phyloP scores from a whole-genome alignment of 2,797 vertebrate genomes.

The Oophaga sylvatica region DNA sequence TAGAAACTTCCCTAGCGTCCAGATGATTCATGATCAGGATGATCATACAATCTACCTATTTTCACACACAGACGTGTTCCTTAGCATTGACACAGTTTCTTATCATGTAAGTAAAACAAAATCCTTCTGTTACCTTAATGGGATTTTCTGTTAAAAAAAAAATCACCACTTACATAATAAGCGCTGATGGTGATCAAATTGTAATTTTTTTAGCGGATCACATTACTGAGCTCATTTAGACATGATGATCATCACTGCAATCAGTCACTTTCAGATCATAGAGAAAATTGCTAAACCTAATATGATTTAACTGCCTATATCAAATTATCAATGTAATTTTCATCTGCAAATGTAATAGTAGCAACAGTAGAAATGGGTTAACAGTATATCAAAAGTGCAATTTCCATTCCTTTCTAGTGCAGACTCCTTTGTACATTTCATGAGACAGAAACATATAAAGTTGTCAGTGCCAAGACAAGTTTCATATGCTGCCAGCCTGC shows the following conservation, averaged over 20 bases:
- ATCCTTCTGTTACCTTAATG: not conserved
- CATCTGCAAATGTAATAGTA: conserved; percentile 9
- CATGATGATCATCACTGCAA: not conserved
- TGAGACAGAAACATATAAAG: not conserved
- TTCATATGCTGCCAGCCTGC: not conserved
- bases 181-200: not conserved
- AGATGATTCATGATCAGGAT: not conserved
- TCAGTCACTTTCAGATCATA: not conserved
- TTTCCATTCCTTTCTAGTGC: not conserved
- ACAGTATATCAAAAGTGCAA: not conserved
- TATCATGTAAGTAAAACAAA: not conserved
- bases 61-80: not conserved
- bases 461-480: not conserved
- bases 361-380: not conserved
- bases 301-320: not conserved
- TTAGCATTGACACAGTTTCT: not conserved
- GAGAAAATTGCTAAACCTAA: not conserved
- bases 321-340: not conserved
- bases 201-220: not conserved
- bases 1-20: too few species aligned
- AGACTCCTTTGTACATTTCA: not conserved
- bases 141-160: not conserved
- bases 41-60: not conserved
- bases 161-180: not conserved
- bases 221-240: not conserved